Conservation (phyloP, 2,888 invertebrate genomes). For the Leptopilina myrica region DNA sequence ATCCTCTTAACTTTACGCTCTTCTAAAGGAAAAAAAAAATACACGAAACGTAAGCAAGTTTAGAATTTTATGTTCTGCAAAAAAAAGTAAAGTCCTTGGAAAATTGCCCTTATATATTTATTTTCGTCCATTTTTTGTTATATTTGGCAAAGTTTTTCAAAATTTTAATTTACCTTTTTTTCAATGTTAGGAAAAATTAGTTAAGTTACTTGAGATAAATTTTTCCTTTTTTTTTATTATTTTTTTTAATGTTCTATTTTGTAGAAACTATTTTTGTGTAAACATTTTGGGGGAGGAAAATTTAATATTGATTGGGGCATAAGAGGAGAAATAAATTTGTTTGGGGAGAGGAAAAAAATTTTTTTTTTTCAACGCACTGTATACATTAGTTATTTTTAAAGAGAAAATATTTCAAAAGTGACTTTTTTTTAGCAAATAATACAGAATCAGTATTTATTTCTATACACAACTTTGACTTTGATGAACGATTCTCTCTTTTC, state of each 20-base stretch:
- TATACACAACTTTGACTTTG: constrained; percentile 8
- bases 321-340: too few relatives aligned
- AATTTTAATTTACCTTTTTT: neutral
- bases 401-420: neutral
- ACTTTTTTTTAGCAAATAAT: neutral
- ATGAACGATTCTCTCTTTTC: constrained; percentile 9
- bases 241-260: too few relatives aligned
- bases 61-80: neutral
- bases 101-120: neutral
- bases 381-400: neutral
- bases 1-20: constrained; percentile 3
- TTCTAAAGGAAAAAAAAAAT: neutral
- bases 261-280: too few relatives aligned
- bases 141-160: neutral
- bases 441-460: constrained; percentile 2
- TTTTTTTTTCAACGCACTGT: neutral
- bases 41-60: neutral
- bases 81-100: constrained; percentile 1
- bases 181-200: too few relatives aligned
- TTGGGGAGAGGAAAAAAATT: neutral
- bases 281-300: too few relatives aligned
- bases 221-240: too few relatives aligned
- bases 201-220: too few relatives aligned
- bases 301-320: too few relatives aligned
- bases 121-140: neutral